phyloP scores from a whole-genome alignment of 2,888 invertebrate species.

The Cosmopolites sordidus region DNA sequence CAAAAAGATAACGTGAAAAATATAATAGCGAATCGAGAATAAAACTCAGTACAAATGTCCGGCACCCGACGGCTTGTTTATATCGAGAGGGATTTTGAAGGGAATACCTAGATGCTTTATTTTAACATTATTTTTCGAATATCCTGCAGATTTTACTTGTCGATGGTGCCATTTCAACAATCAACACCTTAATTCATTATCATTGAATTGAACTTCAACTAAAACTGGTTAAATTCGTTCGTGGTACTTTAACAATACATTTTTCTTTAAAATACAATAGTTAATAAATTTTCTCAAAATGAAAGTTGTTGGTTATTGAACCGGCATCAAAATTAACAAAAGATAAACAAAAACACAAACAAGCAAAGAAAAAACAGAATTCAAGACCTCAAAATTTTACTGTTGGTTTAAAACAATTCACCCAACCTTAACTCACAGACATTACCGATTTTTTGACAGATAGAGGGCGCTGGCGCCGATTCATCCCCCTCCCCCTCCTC shows the following conservation, averaged over 20 bases:
- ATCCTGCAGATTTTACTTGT: constrained; percentile 51
- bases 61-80: constrained; percentile 40
- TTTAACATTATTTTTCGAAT: constrained; percentile 45
- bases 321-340: not conserved
- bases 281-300: too few species aligned
- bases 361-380: not conserved
- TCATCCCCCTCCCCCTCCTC: too few species aligned
- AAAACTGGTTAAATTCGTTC: too few species aligned
- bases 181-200: constrained; percentile 8
- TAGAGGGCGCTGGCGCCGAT: not conserved
- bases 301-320: constrained; percentile 37
- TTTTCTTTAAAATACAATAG: too few species aligned
- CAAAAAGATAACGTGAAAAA: constrained; percentile 24
- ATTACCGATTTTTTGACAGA: constrained; percentile 31
- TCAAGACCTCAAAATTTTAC: constrained; percentile 50
- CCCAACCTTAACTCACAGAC: constrained; percentile 39
- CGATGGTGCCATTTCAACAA: constrained; percentile 34
- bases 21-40: constrained; percentile 44
- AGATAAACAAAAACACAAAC: not conserved
- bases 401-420: constrained; percentile 51
- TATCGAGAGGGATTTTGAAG: constrained; percentile 45
- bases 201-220: too few species aligned
- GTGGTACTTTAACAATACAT: too few species aligned
- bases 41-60: constrained; percentile 46
- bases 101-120: constrained; percentile 48